Evolutionary conservation across 2,888 invertebrate genomes (phyloP).

Genomic region (Tipula lateralis): DNA sequence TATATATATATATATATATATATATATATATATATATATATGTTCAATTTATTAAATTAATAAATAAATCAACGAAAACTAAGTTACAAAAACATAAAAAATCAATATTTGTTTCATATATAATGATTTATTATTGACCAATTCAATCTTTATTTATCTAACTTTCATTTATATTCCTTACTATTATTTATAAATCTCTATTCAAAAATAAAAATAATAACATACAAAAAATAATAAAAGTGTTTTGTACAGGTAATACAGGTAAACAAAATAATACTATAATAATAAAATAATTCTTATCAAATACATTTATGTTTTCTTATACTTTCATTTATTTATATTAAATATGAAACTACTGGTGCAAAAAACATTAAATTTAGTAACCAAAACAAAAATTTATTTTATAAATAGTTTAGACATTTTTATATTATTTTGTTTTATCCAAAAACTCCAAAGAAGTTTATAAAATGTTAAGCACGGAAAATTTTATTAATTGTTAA

Average conservation of each 20-base stretch:
- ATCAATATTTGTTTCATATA: background rate
- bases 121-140: background rate
- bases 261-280: background rate
- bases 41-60: background rate
- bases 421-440: background rate
- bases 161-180: background rate
- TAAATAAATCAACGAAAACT: background rate
- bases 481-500: slow-evolving; percentile 19
- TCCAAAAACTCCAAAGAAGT: background rate
- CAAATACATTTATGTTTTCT: background rate
- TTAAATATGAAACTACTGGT: background rate
- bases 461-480: slow-evolving; percentile 15
- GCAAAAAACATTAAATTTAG: background rate
- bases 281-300: background rate
- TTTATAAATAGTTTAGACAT: background rate
- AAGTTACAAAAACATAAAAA: background rate
- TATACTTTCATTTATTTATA: background rate
- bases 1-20: no score
- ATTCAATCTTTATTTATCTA: background rate
- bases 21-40: no score
- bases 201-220: background rate
- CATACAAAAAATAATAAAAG: background rate
- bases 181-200: background rate
- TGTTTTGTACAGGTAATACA: slow-evolving; percentile 11
- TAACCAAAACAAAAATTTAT: background rate